Evolutionary conservation across 2,113 vertebrate genomes (phyloP).

Genomic region (Perca fluviatilis): DNA sequence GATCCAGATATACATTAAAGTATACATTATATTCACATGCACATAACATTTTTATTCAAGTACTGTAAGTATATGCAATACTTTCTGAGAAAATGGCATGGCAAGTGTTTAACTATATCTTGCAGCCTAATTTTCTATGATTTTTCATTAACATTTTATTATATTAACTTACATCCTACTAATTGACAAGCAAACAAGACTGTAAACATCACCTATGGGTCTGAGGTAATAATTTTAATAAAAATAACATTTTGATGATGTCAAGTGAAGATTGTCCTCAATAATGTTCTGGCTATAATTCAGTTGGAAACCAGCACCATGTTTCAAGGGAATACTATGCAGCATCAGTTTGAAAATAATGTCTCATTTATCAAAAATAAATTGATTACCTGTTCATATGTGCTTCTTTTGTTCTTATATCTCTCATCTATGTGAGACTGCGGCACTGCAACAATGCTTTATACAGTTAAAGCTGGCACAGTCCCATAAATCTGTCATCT

Average conservation of each 20-base stretch:
- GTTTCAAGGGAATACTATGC: background rate
- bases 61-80: background rate
- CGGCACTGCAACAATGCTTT: background rate
- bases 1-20: too few relatives aligned
- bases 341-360: background rate
- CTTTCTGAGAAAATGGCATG: background rate
- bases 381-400: conserved; percentile 32
- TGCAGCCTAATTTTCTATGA: too few relatives aligned
- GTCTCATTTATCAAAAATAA: background rate
- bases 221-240: background rate
- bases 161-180: background rate
- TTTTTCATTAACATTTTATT: background rate
- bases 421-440: background rate
- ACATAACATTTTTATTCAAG: background rate
- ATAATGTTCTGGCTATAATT: background rate
- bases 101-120: too few relatives aligned
- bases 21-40: background rate
- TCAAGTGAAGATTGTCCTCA: background rate
- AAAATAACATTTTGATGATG: background rate
- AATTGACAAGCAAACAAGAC: background rate
- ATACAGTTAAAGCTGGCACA: conserved; percentile 15
- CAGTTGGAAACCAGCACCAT: background rate
- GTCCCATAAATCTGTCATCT: background rate
- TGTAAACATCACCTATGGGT: background rate
- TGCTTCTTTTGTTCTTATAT: background rate